These are phyloP conservation scores for Cyclophora punctaria DNA, from an alignment of 2,888 invertebrate genomes.

Conservation along the genomic window DNA sequence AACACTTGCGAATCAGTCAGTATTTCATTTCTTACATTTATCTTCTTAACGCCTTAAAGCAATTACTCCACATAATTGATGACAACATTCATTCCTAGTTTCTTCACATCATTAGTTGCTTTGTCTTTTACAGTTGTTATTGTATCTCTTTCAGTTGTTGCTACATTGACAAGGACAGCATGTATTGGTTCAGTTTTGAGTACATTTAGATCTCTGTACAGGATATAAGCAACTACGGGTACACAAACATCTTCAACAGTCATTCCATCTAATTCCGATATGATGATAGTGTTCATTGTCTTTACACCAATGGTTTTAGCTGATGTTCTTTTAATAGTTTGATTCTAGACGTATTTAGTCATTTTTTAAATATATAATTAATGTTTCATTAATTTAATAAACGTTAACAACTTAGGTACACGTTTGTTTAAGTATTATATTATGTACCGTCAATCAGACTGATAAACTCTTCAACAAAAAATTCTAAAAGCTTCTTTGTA, in stretches of 20 bases:
- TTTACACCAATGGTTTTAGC: conserved; percentile 15
- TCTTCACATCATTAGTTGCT: conserved; percentile 12
- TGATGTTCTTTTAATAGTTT: conserved; percentile 2
- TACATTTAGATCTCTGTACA: conserved; percentile 15
- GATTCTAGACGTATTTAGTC: background rate
- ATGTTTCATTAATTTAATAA: too few relatives aligned
- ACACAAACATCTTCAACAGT: conserved; percentile 20
- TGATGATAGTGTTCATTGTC: conserved; percentile 21
- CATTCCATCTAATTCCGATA: conserved; percentile 40
- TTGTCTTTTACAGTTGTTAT: conserved; percentile 5
- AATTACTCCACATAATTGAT: conserved; percentile 13
- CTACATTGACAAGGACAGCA: conserved; percentile 12
- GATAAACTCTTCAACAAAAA: too few relatives aligned
- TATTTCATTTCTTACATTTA: conserved; percentile 29
- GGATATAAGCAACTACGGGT: conserved; percentile 40
- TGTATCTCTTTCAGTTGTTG: conserved; percentile 1
- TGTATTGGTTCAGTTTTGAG: conserved; percentile 7
- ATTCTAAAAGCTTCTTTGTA: too few relatives aligned
- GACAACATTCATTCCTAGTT: conserved; percentile 17
- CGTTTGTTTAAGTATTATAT: too few relatives aligned
- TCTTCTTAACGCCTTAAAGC: conserved; percentile 20
- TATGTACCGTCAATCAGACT: too few relatives aligned
- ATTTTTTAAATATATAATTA: too few relatives aligned
- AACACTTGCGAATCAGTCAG: conserved; percentile 69
- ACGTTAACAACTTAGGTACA: too few relatives aligned